Evolutionary conservation across 1,140 invertebrate species (phyloP), one percentile per base, ranked within the genome.

Genomic region (Sminthurides bifidus): DNA sequence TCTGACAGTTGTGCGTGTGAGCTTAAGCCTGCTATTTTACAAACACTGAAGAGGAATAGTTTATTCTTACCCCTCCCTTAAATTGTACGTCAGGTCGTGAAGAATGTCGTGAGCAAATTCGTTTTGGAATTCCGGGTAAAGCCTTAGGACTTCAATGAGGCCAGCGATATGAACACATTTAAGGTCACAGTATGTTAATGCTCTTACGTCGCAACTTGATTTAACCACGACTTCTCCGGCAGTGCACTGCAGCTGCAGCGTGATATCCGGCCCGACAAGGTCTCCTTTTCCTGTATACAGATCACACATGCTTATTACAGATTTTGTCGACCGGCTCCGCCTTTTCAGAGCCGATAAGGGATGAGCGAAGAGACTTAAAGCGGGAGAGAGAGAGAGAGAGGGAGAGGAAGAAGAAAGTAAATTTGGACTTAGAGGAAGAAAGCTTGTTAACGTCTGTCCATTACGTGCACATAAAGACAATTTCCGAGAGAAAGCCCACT

Each of bases 31-130:
- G n/a, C n/a, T n/a, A n/a, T n/a, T n/a, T n/a, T n/a, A n/a, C n/a
- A n/a, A n/a, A n/a, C n/a, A n/a, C n/a, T n/a, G n/a, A n/a, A n/a
- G n/a, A n/a, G n/a, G n/a, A n/a, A n/a, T n/a, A n/a, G n/a, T n/a
- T n/a, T n/a, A 45, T 24, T 23, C 87, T 66, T 90, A 92, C 0
- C 90, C 90, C 72, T 96, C 92, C 23, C 92, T 75, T 21, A 97
- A 76, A 71, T 96, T 97, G 71, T 90, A 94, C 0, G 92, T 94
- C 40, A 96, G 77, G 71, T 96, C 92, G 68, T 95, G 92, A 66
- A 91, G 86, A 64, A 96, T 92, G 67, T 95, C 92, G 58, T 90
- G 81, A 24, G 86, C 81, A 69, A 95, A 95, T 70, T 88, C 81
- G 30, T 48, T 48, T 19, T 48, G 44, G 24, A 48, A 48, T 19